Base-by-base conservation (phyloP, 2,888 invertebrate genomes). In the Stratiomys singularior region DNA sequence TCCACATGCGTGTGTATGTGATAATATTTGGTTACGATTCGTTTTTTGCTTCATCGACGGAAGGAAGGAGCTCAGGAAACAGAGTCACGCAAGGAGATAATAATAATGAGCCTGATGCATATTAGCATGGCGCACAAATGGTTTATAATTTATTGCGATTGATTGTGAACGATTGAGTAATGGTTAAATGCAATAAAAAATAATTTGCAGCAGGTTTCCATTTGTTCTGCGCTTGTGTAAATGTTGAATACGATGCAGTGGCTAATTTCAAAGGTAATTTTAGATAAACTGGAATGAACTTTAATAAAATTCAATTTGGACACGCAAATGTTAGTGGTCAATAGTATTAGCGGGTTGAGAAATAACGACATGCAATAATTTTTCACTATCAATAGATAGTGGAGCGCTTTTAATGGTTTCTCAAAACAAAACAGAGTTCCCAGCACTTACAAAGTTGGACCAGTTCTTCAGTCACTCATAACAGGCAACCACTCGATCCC, bases 1-100 rank as follows among this genome's bases (percentile, higher is more conserved):
- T 13, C 52, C 52, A 52, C 3, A 15, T 52, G 18, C 3, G 52
- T n/a, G n/a, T n/a, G n/a, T n/a, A n/a, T n/a, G n/a, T n/a, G 37
- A 37, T 37, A 9, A 9, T 37, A 37, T 37, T 37, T 37, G 37
- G 37, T 3, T 37, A 5, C 5, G 37, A 9, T 5, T 5, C 37
- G 37, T 37, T 37, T 37, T 9, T 37, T 37, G 37, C n/a, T n/a
- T n/a, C n/a, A 9, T 37, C 37, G 37, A 9, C 3, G 13, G 58
- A 60, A 3, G 37, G 52, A 52, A 52, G 52, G 52, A 52, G 15
- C 18, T 15, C 4, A 52, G 52, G 52, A 4, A 64, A 64, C 25
- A 21, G 44, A 78, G 79, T 79, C 79, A 79, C 79, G 79, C 77
- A 69, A 79, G 56, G 58, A 67, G 79, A 79, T 79, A 79, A 74